These are phyloP conservation scores for Chionis minor DNA, from an alignment of 2,113 vertebrate genomes.

Conservation along the genomic window DNA sequence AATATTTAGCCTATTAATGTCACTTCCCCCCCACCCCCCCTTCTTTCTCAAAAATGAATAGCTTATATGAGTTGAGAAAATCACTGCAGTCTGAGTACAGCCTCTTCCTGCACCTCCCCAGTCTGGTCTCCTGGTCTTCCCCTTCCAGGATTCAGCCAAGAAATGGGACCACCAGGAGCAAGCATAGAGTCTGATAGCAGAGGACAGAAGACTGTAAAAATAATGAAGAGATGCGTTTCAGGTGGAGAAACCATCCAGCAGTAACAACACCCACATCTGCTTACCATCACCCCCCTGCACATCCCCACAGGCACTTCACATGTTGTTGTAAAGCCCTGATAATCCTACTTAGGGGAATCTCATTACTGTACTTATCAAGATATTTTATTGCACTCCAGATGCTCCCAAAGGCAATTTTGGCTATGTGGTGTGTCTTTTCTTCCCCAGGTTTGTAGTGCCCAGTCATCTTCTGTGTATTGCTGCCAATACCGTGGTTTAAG, in stretches of 20 bases:
- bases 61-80: background rate
- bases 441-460: background rate
- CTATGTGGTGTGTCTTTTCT: background rate
- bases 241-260: background rate
- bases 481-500: background rate
- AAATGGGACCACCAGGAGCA: background rate
- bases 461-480: background rate
- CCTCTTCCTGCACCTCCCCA: background rate
- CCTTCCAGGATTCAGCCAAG: background rate
- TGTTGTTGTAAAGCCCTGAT: background rate
- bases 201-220: background rate
- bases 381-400: background rate
- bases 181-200: background rate
- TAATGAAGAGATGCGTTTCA: background rate
- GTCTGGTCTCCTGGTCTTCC: background rate
- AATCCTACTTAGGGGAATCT: background rate
- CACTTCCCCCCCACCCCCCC: fast-evolving
- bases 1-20: constrained; percentile 39
- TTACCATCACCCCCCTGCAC: background rate
- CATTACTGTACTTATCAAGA: background rate
- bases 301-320: background rate
- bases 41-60: background rate
- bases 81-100: background rate
- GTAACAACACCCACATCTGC: background rate
- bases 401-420: background rate